phyloP scores from a whole-genome alignment of 37 sponge, comb jelly and placozoan genomes.

The Hexactinellida sp. region DNA sequence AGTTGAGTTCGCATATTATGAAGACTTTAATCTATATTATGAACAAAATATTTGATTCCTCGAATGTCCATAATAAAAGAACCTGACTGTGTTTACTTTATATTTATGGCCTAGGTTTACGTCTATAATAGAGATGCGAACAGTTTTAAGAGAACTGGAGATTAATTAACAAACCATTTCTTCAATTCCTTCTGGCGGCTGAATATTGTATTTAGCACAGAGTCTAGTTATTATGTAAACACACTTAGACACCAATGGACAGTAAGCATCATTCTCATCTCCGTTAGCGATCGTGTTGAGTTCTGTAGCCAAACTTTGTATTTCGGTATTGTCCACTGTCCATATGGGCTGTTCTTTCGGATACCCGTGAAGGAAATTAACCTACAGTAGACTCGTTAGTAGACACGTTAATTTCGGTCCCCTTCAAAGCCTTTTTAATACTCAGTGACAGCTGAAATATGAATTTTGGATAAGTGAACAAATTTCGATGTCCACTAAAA shows the following conservation, averaged over 20 bases:
- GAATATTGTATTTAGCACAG: background rate
- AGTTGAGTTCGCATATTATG: background rate
- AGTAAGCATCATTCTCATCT: background rate
- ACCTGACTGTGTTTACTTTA: background rate
- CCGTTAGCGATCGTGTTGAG: background rate
- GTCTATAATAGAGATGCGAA: background rate
- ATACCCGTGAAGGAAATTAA: background rate
- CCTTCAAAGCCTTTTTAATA: too few species aligned
- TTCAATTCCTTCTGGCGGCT: background rate
- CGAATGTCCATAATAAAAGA: background rate
- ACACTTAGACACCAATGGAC: background rate
- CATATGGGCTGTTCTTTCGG: background rate
- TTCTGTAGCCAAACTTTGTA: background rate
- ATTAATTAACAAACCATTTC: background rate
- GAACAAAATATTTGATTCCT: background rate
- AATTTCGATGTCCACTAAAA: too few species aligned
- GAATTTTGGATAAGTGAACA: too few species aligned
- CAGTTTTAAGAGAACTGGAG: background rate
- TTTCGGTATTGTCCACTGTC: background rate
- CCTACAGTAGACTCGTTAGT: too few species aligned
- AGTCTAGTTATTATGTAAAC: background rate
- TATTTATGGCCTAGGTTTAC: background rate
- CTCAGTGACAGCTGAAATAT: too few species aligned
- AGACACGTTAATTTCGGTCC: too few species aligned
- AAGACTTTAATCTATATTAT: background rate